phyloP scores from a whole-genome alignment of 2,888 invertebrate genomes.

The Drosophila demipolita region DNA sequence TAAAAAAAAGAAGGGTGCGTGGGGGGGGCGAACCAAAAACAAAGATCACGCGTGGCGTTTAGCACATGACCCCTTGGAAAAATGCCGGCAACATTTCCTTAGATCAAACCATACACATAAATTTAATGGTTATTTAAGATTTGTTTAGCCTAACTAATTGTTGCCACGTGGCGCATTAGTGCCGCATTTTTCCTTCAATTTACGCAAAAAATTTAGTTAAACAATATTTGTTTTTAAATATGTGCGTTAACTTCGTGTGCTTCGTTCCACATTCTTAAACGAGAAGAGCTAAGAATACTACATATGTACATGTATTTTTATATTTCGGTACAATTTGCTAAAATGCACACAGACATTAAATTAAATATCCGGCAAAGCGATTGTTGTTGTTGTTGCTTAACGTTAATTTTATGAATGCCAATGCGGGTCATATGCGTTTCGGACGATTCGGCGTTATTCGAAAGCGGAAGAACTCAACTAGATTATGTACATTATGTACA shows the following conservation, averaged over 20 bases:
- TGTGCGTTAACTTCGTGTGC: slow-evolving; percentile 17
- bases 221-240: slow-evolving; percentile 23
- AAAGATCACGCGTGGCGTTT: slow-evolving; percentile 49
- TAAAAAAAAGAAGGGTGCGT: not conserved
- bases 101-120: slow-evolving; percentile 6
- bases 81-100: slow-evolving; percentile 11
- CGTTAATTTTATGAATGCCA: slow-evolving; percentile 62
- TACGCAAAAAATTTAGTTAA: slow-evolving; percentile 5
- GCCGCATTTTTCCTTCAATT: not conserved
- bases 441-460: slow-evolving; percentile 30
- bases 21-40: slow-evolving; percentile 6
- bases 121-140: slow-evolving; percentile 70
- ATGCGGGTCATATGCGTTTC: slow-evolving; percentile 77
- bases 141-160: slow-evolving; percentile 57
- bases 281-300: slow-evolving; percentile 12
- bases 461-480: slow-evolving; percentile 60
- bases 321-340: slow-evolving; percentile 8
- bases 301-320: slow-evolving; percentile 1
- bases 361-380: slow-evolving; percentile 73
- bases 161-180: slow-evolving; percentile 10
- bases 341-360: slow-evolving; percentile 57
- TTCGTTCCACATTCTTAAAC: slow-evolving; percentile 13
- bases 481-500: slow-evolving; percentile 7
- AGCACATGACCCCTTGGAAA: slow-evolving; percentile 46
- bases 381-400: slow-evolving; percentile 32